Evolutionary conservation across 1,140 invertebrate genomes (phyloP), one percentile per base, ranked within the genome.

Genomic region (Tetramorium simillimum): DNA sequence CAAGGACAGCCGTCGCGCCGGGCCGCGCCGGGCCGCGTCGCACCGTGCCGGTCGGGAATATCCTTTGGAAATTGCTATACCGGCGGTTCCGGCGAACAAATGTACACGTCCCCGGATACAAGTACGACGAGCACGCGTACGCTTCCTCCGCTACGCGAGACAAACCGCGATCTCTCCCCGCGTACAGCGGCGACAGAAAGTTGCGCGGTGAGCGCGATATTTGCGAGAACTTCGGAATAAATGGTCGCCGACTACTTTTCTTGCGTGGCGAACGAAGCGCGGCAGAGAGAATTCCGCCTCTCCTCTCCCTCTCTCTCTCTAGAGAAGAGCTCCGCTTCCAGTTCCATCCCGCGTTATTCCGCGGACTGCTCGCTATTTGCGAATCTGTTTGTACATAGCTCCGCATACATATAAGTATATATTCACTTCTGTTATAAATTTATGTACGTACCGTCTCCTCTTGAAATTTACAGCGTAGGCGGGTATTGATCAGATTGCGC

Each of bases 181-280:
- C 21, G 53, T 75, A 75, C 56, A 73, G 40, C 69, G 69, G 69
- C 80, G 69, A 84, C 69, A 60, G 80, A 84, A 84, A 84, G 70
- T 84, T 84, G 80, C 53, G 80, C 33, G 21, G 14, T 28, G 21
- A 49, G 28, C 40, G 40, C 69, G 69, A 60, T 84, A 84, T 84
- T 82, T 84, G 80, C 43, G 53, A 14, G 7, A 75, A 84, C 69
- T 75, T 84, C 14, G 53, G 43, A 75, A 84, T 75, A 75, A 84
- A 84, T 84, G 53, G 80, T n/a, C 56, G 43, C 7, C 67, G 24
- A 84, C 80, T 33, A 75, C 69, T 75, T 84, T 84, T 84, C 80
- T 84, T 75, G 80, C 69, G 40, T 12, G 28, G 33, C 63, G 63
- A 72, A 43, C 67, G 40, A 21, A 60, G 18, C 78, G 24, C 53